phyloP scores from a whole-genome alignment of 2,888 invertebrate genomes.

The Mythimna albipuncta region DNA sequence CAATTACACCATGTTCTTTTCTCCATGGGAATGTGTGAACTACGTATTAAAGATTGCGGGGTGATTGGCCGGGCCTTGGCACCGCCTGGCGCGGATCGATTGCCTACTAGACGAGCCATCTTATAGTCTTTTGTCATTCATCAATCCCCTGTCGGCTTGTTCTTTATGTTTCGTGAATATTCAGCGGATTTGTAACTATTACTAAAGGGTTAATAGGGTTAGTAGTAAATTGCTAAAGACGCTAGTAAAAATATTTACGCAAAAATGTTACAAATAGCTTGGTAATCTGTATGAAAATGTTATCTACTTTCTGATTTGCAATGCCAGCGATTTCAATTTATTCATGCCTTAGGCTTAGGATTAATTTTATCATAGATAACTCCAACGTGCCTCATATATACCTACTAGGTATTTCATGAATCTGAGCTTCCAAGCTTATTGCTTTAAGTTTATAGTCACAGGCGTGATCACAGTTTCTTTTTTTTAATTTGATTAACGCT shows the following conservation, averaged over 20 bases:
- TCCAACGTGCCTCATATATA: constrained; percentile 14
- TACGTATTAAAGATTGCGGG: constrained; percentile 73
- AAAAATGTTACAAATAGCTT: background rate
- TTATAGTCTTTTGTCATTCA: constrained; percentile 80
- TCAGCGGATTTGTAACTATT: constrained; percentile 38
- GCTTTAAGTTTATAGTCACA: background rate
- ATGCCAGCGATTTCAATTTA: constrained; percentile 22
- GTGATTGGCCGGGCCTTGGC: constrained; percentile 85
- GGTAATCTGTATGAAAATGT: constrained; percentile 15
- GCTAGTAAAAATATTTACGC: constrained; percentile 17
- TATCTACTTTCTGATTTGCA: constrained; percentile 23
- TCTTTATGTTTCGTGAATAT: constrained; percentile 60
- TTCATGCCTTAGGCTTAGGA: constrained; percentile 33
- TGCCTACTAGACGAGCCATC: constrained; percentile 69
- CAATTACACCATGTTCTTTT: constrained; percentile 31
- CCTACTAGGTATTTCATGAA: constrained; percentile 34
- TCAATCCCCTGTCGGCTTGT: constrained; percentile 66
- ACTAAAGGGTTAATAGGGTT: constrained; percentile 17
- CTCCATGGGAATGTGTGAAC: constrained; percentile 62
- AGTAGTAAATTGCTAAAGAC: background rate
- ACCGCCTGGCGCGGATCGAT: constrained; percentile 86
- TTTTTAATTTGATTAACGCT: background rate
- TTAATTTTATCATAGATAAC: constrained; percentile 51
- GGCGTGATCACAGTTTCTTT: background rate
- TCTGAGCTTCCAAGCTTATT: constrained; percentile 32